Percentiles rank a stretch among this genome's conserved stretches.
phyloP scores from a whole-genome alignment of 2,113 vertebrate species.

The Apodemus sylvaticus region DNA sequence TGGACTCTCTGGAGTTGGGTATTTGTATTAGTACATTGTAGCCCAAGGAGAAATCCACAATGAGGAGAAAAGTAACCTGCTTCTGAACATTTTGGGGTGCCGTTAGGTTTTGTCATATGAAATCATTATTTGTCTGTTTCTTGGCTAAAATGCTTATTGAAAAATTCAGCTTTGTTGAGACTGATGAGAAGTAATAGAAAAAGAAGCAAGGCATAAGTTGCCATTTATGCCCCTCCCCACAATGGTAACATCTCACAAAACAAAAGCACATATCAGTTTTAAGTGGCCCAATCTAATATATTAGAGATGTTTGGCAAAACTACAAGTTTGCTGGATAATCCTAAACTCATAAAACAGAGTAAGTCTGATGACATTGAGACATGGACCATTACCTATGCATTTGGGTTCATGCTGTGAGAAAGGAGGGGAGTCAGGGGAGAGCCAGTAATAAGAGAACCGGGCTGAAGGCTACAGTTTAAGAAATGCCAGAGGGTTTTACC shows the following conservation, averaged over 20 bases:
- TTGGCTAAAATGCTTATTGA: neutral
- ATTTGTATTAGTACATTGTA: neutral
- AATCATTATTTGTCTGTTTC: neutral
- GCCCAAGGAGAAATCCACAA: neutral
- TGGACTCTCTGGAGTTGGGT: neutral
- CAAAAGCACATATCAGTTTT: neutral
- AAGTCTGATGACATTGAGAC: conserved; percentile 19
- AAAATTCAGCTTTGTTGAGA: neutral
- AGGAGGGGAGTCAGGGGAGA: neutral
- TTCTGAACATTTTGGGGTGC: neutral
- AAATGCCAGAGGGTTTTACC: neutral
- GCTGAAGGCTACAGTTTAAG: neutral
- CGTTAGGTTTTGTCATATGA: neutral
- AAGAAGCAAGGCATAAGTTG: neutral
- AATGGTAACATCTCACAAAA: conserved; percentile 25
- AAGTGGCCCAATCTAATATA: neutral
- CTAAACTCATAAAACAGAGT: conserved; percentile 14
- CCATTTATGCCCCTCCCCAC: neutral
- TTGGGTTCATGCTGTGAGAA: neutral
- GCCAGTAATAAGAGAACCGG: neutral
- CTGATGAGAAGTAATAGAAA: neutral
- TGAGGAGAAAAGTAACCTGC: neutral
- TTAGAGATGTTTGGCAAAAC: conserved; percentile 2
- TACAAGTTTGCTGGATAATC: conserved; percentile 4
- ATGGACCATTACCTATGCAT: neutral